These are phyloP conservation scores for Thaleichthys pacificus DNA, from an alignment of 2,797 vertebrate genomes.

Conservation along the genomic window DNA sequence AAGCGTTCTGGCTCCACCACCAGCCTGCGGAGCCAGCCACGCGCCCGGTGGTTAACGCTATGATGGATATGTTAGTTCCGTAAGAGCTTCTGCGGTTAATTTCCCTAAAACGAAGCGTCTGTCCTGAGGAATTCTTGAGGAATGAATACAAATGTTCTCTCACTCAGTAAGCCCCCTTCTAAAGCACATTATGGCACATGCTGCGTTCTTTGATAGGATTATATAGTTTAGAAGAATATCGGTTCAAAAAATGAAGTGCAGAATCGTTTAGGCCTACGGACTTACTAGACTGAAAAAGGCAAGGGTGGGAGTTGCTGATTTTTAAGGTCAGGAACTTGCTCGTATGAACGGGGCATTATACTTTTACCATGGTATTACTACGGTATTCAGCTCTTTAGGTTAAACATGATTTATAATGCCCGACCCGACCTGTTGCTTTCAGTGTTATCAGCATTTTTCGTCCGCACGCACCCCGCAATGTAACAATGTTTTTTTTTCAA, in stretches of 20 bases:
- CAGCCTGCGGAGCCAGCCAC: not conserved
- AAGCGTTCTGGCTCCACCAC: not conserved
- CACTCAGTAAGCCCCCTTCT: constrained; percentile 41
- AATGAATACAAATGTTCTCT: constrained; percentile 67
- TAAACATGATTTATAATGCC: constrained; percentile 12
- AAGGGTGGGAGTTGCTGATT: not conserved
- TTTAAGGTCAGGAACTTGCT: not conserved
- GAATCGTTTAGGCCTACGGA: not conserved
- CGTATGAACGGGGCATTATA: constrained; percentile 43
- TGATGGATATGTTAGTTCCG: constrained; percentile 3
- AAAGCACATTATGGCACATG: constrained; percentile 62
- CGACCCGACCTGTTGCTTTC: too few relatives aligned
- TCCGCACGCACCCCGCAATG: too few relatives aligned
- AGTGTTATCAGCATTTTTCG: too few relatives aligned
- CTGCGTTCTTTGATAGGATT: constrained; percentile 64
- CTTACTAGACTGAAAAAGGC: too few relatives aligned
- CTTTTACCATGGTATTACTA: constrained; percentile 62
- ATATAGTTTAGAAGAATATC: constrained; percentile 14
- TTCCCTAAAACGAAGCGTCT: not conserved
- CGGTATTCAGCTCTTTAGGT: constrained; percentile 55
- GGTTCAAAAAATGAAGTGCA: not conserved
- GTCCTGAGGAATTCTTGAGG: constrained; percentile 40
- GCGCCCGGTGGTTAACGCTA: not conserved
- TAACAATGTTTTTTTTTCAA: too few relatives aligned
- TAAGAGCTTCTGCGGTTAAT: not conserved